Base-by-base conservation (phyloP, 2,888 invertebrate species). In the Volucella zonaria region DNA sequence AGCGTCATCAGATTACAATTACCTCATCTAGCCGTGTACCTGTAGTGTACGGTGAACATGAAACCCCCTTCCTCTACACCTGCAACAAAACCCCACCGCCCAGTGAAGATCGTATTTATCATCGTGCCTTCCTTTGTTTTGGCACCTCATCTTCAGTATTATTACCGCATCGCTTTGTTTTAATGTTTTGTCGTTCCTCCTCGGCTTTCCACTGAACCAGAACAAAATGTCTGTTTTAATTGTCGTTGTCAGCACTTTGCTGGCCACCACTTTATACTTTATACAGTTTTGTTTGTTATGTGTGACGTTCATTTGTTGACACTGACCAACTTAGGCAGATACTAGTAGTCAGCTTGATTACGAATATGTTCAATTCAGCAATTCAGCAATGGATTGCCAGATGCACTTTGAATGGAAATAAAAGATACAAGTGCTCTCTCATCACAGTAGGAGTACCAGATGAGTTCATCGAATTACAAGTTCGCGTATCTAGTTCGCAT, bases 271-370 rank as follows among this genome's bases (percentile, higher is more conserved):
- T 31, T 23, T 3, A 23, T 23, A 23, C 23, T 18, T 31, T 6
- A 2, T 31, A 31, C 31, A 31, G 31, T 31, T 31, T 31, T 31
- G 31, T 31, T 31, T 31, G 31, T 6, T 1, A 6, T 31, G 31
- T 31, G 31, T 31, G 31, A 6, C 31, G 31, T 31, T 31, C 31
- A 62, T 76, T 14, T 23, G 64, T 62, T 83, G 79, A 70, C 82
- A 83, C 64, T 83, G 82, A 79, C 79, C 82, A 79, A 73, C 59
- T 51, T 51, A 71, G 56, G 49, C 62, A 31, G 8, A 10, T 42
- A 51, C 43, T 18, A 43, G 58, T 47, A 56, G 12, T 59, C 49
- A 59, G 49, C 47, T 62, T 31, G 45, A 31, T 56, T 47, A 73
- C 51, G 18, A 9, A 15, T 14, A 18, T 51, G 43, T 15, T 74